Conservation (phyloP, 2,797 vertebrate species). For the Malurus splendens region DNA sequence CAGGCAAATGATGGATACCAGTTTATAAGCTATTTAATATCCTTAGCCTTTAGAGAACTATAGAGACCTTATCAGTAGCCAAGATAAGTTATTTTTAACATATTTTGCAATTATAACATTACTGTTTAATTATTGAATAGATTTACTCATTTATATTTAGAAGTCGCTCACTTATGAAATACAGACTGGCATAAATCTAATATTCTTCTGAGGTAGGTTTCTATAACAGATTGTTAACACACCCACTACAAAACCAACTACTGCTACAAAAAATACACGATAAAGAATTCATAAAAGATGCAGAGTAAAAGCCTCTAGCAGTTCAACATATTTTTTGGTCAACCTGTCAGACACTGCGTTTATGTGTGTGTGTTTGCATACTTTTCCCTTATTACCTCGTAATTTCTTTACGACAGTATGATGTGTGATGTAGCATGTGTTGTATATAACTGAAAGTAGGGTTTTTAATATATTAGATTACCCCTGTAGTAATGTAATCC, state of each 20-base stretch:
- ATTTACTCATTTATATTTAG: conserved; percentile 40
- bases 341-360: conserved; percentile 4
- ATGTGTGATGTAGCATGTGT: conserved; percentile 61
- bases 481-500: conserved; percentile 63
- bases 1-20: conserved; percentile 62
- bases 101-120: conserved; percentile 27
- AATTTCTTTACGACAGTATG: conserved; percentile 56
- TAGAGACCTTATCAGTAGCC: conserved; percentile 16
- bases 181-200: conserved; percentile 1
- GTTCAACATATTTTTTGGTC: neutral
- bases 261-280: neutral
- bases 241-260: conserved; percentile 2
- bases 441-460: conserved; percentile 69
- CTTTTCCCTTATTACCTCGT: conserved; percentile 65
- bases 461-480: conserved; percentile 66
- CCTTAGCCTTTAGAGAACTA: conserved; percentile 5
- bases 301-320: neutral
- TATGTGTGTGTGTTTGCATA: neutral
- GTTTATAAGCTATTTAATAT: conserved; percentile 47
- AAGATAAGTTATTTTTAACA: conserved; percentile 11
- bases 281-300: neutral
- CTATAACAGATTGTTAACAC: neutral
- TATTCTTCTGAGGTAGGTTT: neutral
- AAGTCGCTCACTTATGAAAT: neutral
- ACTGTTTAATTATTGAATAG: neutral